phyloP scores from a whole-genome alignment of 2,888 invertebrate genomes.

The Gastrophysa polygoni region DNA sequence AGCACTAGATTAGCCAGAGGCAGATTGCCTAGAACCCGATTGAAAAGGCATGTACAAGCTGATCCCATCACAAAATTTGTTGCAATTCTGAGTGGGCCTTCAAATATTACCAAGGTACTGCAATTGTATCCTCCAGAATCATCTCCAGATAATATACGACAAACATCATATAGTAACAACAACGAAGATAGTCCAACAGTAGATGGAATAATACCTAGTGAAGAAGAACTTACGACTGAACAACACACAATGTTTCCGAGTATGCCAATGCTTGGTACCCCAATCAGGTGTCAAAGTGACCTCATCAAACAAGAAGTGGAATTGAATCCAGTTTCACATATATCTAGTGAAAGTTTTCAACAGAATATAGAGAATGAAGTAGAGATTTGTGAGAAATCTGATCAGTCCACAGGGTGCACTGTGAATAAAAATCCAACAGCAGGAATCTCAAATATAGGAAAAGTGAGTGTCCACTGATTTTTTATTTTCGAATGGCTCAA shows the following conservation, averaged over 20 bases:
- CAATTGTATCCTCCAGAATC: conserved; percentile 14
- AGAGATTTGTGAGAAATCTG: neutral
- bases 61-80: conserved; percentile 36
- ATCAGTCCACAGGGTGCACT: neutral
- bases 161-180: neutral
- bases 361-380: neutral
- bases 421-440: neutral
- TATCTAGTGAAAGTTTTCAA: neutral
- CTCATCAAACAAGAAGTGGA: conserved; percentile 1
- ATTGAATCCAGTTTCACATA: neutral
- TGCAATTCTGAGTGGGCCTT: conserved; percentile 23
- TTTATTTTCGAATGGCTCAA: neutral
- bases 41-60: neutral
- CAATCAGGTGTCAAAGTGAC: conserved; percentile 21
- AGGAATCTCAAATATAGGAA: conserved; percentile 3
- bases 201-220: neutral
- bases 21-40: neutral
- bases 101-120: conserved; percentile 20
- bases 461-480: neutral
- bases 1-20: neutral
- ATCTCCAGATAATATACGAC: neutral
- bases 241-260: conserved; percentile 48
- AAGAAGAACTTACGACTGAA: neutral
- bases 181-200: neutral
- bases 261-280: conserved; percentile 52